Base-by-base conservation (phyloP, 1,140 invertebrate genomes). In the Neodiprion fabricii region DNA sequence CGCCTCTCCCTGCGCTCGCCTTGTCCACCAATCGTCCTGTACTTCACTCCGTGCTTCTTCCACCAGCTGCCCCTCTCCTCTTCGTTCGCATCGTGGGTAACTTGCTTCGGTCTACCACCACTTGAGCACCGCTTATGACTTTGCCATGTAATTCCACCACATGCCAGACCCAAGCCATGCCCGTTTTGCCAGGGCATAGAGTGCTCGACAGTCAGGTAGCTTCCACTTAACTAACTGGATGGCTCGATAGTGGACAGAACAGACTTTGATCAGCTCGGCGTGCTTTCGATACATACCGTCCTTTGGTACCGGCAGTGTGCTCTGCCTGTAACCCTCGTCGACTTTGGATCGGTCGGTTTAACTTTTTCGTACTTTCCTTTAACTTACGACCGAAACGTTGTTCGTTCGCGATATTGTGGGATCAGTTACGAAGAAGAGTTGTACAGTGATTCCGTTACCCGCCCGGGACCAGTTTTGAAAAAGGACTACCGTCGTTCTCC, bases 211-310 rank as follows among this genome's bases (percentile, higher is more conserved):
- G 86, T 87, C 84, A 86, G 80, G 84, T 85, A 86, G 81, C 86
- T 86, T 87, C 86, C 86, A 86, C 85, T 84, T 85, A 79, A 83
- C 83, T 79, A 81, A 79, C 82, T 84, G 86, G 86, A 87, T 87
- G 86, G 85, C 83, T 82, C 79, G 81, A 83, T 83, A 83, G 82
- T 82, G 76, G 80, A 83, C 83, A 77, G 71, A 23, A 23, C 21
- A 69, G 68, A 69, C 7, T 61, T 61, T 9, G 53, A 61, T 61
- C 53, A 61, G 53, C 53, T 61, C 11, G 11, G 11, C 53, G 53
- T 61, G 11, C 53, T 61, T 61, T 61, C 53, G n/a, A 61, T 40
- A 61, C 53, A 61, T 9, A 61, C n/a, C 53, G 53, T 61, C 5
- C 53, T 14, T 61, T 61, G 53, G 11, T 40, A 61, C n/a, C 11